Evolutionary conservation across 2,888 invertebrate species (phyloP).

Genomic region (Cryptocheilus praepositus): DNA sequence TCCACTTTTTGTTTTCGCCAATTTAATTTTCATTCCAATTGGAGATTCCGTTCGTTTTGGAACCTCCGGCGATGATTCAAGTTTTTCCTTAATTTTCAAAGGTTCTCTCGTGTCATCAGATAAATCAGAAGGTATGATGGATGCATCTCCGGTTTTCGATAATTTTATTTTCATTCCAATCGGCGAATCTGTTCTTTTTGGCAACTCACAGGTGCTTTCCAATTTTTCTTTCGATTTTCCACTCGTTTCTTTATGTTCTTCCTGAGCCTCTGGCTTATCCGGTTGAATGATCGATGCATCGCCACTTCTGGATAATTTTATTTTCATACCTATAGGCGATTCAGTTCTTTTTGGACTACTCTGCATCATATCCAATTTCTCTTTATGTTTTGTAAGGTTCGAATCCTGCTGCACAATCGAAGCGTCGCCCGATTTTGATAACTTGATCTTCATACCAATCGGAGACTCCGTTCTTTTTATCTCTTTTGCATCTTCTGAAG

Average conservation of each 20-base stretch:
- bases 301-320: slow-evolving; percentile 66
- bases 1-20: slow-evolving; percentile 58
- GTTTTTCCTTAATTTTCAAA: slow-evolving; percentile 50
- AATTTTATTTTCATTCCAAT: slow-evolving; percentile 71
- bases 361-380: slow-evolving; percentile 48
- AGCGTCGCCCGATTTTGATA: slow-evolving; percentile 56
- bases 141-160: slow-evolving; percentile 63
- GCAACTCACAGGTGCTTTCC: slow-evolving; percentile 35
- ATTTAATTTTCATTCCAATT: slow-evolving; percentile 70
- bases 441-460: slow-evolving; percentile 62
- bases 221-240: slow-evolving; percentile 44
- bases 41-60: slow-evolving; percentile 67
- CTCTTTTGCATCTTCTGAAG: slow-evolving; percentile 54
- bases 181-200: slow-evolving; percentile 57
- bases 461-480: slow-evolving; percentile 53
- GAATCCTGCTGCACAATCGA: slow-evolving; percentile 56
- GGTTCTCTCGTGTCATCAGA: slow-evolving; percentile 47
- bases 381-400: slow-evolving; percentile 50
- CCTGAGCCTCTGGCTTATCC: slow-evolving; percentile 49
- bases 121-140: slow-evolving; percentile 57
- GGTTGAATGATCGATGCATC: slow-evolving; percentile 62
- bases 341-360: slow-evolving; percentile 55
- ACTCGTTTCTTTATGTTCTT: slow-evolving; percentile 43
- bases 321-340: slow-evolving; percentile 67
- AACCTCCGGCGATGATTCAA: slow-evolving; percentile 51